Percentiles rank a stretch among this genome's conserved stretches.
These are phyloP conservation scores for Gymnoscopelus braueri DNA, from an alignment of 2,797 vertebrate species.

Conservation along the genomic window DNA sequence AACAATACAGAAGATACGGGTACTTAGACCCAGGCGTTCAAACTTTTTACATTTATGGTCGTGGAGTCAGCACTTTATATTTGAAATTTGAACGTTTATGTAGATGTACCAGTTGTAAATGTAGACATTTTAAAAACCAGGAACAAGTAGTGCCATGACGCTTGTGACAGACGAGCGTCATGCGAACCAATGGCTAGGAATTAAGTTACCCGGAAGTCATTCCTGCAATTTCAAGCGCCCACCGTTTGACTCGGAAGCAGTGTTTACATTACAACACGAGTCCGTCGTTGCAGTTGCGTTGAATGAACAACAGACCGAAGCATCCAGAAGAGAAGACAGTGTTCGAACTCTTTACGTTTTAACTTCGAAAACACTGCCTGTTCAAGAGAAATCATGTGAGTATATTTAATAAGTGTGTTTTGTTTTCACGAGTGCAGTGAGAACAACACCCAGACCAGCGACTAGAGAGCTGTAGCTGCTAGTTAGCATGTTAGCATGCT, in stretches of 20 bases:
- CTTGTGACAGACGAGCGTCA: too few relatives aligned
- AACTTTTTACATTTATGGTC: too few relatives aligned
- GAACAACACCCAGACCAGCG: too few relatives aligned
- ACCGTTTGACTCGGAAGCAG: slow-evolving; percentile 59
- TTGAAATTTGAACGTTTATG: too few relatives aligned
- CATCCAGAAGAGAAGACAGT: not conserved
- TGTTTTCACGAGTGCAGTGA: not conserved
- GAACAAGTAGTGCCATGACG: not conserved
- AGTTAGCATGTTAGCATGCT: too few relatives aligned
- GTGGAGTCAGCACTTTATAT: too few relatives aligned
- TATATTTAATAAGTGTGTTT: not conserved
- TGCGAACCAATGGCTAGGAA: too few relatives aligned
- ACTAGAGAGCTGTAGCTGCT: too few relatives aligned
- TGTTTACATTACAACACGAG: slow-evolving; percentile 26
- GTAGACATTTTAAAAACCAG: too few relatives aligned
- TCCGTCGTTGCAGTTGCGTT: slow-evolving; percentile 34
- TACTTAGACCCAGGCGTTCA: too few relatives aligned
- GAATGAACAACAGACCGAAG: slow-evolving; percentile 22
- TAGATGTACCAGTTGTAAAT: too few relatives aligned
- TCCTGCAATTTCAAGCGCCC: slow-evolving; percentile 18
- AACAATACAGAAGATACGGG: too few relatives aligned
- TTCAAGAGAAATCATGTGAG: slow-evolving; percentile 59
- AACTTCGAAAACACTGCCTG: not conserved
- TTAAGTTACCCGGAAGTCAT: slow-evolving; percentile 62
- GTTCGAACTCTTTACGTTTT: not conserved